Percentiles rank a stretch among this genome's conserved stretches.
These are phyloP conservation scores for Pocillopora verrucosa DNA, from an alignment of 64 coral and sea anemone genomes.

Conservation along the genomic window DNA sequence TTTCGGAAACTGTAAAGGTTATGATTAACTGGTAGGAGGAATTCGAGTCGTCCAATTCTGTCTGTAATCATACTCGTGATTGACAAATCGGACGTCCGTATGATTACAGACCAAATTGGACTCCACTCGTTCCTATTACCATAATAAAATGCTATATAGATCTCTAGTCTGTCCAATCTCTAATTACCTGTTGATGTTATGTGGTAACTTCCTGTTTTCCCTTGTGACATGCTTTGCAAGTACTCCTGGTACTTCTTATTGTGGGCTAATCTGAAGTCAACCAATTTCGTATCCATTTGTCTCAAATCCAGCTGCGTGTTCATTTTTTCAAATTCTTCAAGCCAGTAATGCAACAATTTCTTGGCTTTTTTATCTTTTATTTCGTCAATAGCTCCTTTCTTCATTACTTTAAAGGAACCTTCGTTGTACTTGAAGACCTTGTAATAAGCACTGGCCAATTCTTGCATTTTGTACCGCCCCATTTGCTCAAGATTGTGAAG, in stretches of 20 bases:
- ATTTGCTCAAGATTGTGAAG: constrained; percentile 6
- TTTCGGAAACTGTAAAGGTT: no score
- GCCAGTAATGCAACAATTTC: background rate
- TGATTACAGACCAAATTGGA: no score
- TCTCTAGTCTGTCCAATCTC: background rate
- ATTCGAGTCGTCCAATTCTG: no score
- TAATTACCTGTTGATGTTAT: background rate
- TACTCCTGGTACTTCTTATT: background rate
- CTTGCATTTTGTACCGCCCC: constrained; percentile 41
- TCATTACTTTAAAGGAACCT: constrained; percentile 29
- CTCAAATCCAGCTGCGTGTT: background rate
- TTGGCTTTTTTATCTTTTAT: background rate
- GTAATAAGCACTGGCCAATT: constrained; percentile 60
- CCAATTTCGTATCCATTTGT: no score
- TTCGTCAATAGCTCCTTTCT: background rate
- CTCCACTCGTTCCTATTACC: no score
- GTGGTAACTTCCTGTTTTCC: background rate
- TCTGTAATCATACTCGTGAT: no score
- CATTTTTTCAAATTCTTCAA: background rate
- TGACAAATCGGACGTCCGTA: no score
- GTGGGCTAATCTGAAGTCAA: background rate
- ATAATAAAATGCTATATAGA: no score
- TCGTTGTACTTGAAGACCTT: constrained; percentile 67
- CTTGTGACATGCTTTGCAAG: background rate
- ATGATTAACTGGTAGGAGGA: no score